Percentiles rank a stretch among this genome's conserved stretches.
Conservation (phyloP, 1,140 invertebrate species). For the Drosophila burlai region DNA sequence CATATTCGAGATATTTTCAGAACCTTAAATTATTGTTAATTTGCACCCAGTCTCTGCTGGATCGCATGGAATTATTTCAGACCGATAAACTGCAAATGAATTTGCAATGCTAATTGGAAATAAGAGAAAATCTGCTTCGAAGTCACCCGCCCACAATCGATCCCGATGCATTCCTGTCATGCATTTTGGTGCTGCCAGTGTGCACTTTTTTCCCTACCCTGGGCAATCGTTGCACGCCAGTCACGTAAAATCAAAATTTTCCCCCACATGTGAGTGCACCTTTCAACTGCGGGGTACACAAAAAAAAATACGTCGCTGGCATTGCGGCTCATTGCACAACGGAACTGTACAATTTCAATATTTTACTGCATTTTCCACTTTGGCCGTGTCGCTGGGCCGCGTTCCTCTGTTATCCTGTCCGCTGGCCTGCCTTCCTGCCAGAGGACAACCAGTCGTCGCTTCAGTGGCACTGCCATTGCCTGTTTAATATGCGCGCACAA, state of each 20-base stretch:
- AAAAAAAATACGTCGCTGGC: constrained; percentile 23
- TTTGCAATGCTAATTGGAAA: constrained; percentile 51
- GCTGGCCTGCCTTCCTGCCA: constrained; percentile 26
- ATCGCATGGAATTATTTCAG: constrained; percentile 18
- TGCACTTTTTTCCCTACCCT: not conserved
- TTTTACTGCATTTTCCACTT: constrained; percentile 77
- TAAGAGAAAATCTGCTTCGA: constrained; percentile 45
- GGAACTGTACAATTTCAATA: constrained; percentile 75
- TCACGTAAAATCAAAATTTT: constrained; percentile 70
- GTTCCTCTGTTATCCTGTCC: constrained; percentile 24
- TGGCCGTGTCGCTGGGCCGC: constrained; percentile 31
- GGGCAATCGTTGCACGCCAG: constrained; percentile 55
- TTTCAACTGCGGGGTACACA: constrained; percentile 40
- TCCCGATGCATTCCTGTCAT: not conserved
- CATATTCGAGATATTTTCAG: not conserved
- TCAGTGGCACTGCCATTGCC: constrained; percentile 1
- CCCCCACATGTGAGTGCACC: constrained; percentile 43
- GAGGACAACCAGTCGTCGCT: constrained; percentile 9
- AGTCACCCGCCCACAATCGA: constrained; percentile 35
- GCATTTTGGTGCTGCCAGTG: constrained; percentile 9
- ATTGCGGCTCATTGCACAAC: constrained; percentile 70
- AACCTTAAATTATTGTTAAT: constrained; percentile 20
- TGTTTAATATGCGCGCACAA: constrained; percentile 60
- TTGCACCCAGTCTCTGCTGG: not conserved
- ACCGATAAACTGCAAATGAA: constrained; percentile 37